Percentiles rank a stretch among this genome's conserved stretches.
phyloP scores from a whole-genome alignment of 2,888 invertebrate genomes.

The Branchinecta sandiegonensis region DNA sequence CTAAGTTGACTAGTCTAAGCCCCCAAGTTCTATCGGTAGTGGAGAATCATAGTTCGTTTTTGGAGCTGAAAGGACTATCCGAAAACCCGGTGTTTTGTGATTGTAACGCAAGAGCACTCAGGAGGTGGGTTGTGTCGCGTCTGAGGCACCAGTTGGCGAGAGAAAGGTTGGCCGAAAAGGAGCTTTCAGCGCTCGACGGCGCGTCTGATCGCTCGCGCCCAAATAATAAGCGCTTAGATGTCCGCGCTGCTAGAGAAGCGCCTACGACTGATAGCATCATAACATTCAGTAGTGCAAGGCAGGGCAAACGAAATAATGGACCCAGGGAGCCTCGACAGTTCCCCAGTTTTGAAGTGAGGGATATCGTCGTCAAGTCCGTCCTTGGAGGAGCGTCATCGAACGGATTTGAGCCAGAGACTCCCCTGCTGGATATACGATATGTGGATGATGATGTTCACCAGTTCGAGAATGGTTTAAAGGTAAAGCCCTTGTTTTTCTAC shows the following conservation, averaged over 20 bases:
- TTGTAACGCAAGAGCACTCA: conserved; percentile 61
- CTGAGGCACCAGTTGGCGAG: conserved; percentile 14
- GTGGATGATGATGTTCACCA: no score
- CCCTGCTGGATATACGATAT: no score
- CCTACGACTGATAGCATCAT: no score
- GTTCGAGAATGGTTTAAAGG: no score
- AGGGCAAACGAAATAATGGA: no score
- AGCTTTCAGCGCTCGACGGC: neutral
- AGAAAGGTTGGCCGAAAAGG: neutral
- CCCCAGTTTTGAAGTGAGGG: no score
- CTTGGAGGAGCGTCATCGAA: no score
- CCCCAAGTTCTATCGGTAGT: conserved; percentile 63
- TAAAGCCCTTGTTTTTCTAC: no score
- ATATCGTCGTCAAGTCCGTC: no score
- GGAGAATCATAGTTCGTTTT: conserved; percentile 61
- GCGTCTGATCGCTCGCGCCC: neutral
- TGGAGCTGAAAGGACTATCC: conserved; percentile 55
- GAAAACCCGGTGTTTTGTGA: conserved; percentile 72
- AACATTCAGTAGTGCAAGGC: no score
- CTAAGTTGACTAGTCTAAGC: conserved; percentile 56
- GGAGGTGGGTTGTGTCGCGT: conserved; percentile 49
- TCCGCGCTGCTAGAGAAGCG: neutral
- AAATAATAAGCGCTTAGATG: neutral
- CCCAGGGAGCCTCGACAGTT: no score
- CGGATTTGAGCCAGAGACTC: no score